These are phyloP conservation scores for Chaenogobius annularis DNA, from an alignment of 2,113 vertebrate genomes.

Conservation along the genomic window DNA sequence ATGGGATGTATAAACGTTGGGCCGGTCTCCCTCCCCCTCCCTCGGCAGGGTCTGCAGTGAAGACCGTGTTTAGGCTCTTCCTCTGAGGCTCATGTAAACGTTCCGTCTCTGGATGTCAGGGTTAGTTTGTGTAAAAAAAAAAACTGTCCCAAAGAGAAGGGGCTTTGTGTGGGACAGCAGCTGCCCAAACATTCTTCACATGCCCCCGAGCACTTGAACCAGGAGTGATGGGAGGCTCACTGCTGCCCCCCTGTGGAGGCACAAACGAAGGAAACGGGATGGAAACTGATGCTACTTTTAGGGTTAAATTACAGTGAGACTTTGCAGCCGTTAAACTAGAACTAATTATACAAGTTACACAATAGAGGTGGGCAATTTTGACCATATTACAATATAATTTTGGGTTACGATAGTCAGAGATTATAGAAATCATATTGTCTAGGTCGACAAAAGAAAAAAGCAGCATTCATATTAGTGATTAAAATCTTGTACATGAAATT, in stretches of 20 bases:
- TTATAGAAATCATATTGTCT: no score
- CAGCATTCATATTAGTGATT: no score
- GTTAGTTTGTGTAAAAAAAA: slow-evolving; percentile 59
- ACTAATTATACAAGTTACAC: no score
- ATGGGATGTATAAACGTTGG: neutral
- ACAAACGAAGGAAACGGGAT: neutral
- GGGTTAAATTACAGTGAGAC: no score
- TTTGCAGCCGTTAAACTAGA: no score
- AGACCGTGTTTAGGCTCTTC: slow-evolving; percentile 22
- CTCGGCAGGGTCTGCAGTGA: slow-evolving; percentile 4
- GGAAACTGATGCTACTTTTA: no score
- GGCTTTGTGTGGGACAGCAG: slow-evolving; percentile 57
- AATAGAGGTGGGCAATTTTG: no score
- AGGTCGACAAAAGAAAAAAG: no score
- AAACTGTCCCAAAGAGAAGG: slow-evolving; percentile 38
- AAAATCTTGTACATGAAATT: no score
- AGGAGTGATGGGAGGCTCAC: slow-evolving; percentile 8
- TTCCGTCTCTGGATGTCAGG: slow-evolving; percentile 51
- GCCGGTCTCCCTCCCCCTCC: neutral
- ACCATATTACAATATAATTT: no score
- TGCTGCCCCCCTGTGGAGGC: slow-evolving; percentile 25
- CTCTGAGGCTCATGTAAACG: slow-evolving; percentile 21
- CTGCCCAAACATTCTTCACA: slow-evolving; percentile 70
- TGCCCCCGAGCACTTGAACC: slow-evolving; percentile 51
- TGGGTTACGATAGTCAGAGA: no score